Evolutionary conservation across 2,888 invertebrate species (phyloP).

Genomic region (Eledona agricola): DNA sequence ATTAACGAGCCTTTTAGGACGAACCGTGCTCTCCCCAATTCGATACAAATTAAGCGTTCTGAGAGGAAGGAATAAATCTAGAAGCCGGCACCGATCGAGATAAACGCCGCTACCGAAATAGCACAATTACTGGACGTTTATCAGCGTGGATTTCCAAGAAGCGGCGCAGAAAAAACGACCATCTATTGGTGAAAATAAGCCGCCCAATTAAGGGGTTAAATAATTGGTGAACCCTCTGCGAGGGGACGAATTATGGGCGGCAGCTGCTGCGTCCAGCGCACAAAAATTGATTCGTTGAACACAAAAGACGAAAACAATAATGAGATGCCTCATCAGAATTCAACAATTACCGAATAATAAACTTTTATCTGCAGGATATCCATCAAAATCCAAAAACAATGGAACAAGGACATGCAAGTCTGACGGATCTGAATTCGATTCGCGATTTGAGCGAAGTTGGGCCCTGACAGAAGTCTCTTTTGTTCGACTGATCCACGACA

Average conservation of each 20-base stretch:
- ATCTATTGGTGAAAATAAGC: too few species aligned
- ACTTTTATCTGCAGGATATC: constrained; percentile 53
- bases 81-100: constrained; percentile 33
- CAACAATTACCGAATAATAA: constrained; percentile 40
- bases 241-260: too few species aligned
- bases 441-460: constrained; percentile 54
- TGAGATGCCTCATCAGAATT: constrained; percentile 35
- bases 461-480: constrained; percentile 59
- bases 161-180: too few species aligned
- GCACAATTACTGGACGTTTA: constrained; percentile 30
- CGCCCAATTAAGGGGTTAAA: too few species aligned
- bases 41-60: constrained; percentile 33
- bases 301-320: too few species aligned
- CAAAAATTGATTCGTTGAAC: constrained; percentile 2
- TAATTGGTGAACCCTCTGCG: too few species aligned
- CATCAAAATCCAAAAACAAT: constrained; percentile 60
- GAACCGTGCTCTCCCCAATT: constrained; percentile 11
- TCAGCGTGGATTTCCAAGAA: too few species aligned
- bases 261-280: too few species aligned
- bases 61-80: constrained; percentile 38
- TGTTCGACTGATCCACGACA: constrained; percentile 59
- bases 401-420: constrained; percentile 56
- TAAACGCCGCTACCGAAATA: constrained; percentile 46
- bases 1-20: constrained; percentile 19
- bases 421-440: constrained; percentile 59